Evolutionary conservation across 2,113 vertebrate species (phyloP).

Genomic region (Scalopus aquaticus): DNA sequence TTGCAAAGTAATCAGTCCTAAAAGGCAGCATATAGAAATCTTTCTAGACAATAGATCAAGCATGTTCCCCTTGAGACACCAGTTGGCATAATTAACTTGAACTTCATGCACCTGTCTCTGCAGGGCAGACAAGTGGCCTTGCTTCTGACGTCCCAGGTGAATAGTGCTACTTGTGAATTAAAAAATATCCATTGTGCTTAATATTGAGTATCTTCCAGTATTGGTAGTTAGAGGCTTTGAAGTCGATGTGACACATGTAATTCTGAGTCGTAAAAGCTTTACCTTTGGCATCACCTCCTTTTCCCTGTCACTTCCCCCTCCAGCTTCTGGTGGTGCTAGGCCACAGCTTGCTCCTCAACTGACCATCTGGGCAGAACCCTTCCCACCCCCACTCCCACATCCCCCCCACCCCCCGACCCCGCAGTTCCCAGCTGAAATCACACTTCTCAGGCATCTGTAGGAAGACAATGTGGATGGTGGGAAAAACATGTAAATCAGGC

Average conservation of each 20-base stretch:
- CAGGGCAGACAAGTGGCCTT: background rate
- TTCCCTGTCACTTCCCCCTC: background rate
- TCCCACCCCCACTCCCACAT: no score
- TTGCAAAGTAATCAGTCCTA: background rate
- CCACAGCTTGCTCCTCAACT: rapidly evolving
- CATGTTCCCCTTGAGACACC: background rate
- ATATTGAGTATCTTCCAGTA: background rate
- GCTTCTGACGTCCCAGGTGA: background rate
- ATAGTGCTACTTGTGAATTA: background rate
- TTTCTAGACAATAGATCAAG: background rate
- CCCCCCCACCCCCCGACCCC: no score
- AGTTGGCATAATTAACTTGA: constrained; percentile 33
- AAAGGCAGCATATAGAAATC: background rate
- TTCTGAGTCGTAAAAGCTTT: background rate
- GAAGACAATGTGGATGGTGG: background rate
- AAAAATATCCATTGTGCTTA: background rate
- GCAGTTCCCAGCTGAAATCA: background rate
- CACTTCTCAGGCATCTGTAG: background rate
- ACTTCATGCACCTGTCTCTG: background rate
- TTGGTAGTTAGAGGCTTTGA: background rate
- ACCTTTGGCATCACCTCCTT: background rate
- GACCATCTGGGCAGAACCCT: background rate
- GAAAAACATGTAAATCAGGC: rapidly evolving
- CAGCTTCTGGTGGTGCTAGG: background rate
- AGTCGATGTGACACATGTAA: background rate